A percentile compares a stretch with the other conserved stretches of the same genome.
These are phyloP conservation scores for Caenorhabditis auriculariae DNA, from an alignment of 2,888 invertebrate species.

Conservation along the genomic window DNA sequence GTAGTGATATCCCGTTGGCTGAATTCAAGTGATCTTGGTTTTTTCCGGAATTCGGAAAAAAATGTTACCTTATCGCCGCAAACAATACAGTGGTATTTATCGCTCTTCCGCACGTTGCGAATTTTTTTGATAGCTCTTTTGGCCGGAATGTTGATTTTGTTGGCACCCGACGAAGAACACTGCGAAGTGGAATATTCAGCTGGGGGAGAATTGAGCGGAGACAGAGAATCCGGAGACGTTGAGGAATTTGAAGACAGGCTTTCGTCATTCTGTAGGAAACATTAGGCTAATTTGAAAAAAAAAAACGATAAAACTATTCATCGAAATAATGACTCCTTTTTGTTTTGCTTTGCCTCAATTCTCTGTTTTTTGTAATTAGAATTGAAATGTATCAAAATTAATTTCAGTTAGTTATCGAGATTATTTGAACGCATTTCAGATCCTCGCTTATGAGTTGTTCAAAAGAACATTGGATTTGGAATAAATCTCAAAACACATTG, in stretches of 20 bases:
- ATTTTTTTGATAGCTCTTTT: constrained; percentile 32
- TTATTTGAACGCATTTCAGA: too few relatives aligned
- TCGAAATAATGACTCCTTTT: too few relatives aligned
- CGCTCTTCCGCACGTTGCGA: constrained; percentile 46
- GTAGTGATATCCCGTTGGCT: constrained; percentile 53
- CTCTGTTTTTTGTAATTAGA: too few relatives aligned
- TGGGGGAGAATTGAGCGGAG: constrained; percentile 16
- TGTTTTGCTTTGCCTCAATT: too few relatives aligned
- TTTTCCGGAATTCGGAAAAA: not conserved
- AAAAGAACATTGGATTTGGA: too few relatives aligned
- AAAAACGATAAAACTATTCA: too few relatives aligned
- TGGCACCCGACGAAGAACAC: constrained; percentile 24
- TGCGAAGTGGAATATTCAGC: constrained; percentile 17
- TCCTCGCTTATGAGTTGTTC: too few relatives aligned
- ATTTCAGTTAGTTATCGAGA: too few relatives aligned
- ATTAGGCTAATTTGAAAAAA: too few relatives aligned
- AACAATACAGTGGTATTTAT: constrained; percentile 42
- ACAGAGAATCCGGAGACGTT: constrained; percentile 25
- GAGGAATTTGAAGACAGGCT: constrained; percentile 23
- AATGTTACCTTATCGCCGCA: constrained; percentile 44
- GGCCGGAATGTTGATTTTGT: too few relatives aligned
- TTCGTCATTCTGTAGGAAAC: constrained; percentile 22
- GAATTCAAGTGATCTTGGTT: constrained; percentile 4
- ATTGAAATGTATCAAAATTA: too few relatives aligned
- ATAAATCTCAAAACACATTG: too few relatives aligned